These are phyloP conservation scores for Allophyes oxyacanthae DNA, from an alignment of 2,888 invertebrate species.

Conservation along the genomic window DNA sequence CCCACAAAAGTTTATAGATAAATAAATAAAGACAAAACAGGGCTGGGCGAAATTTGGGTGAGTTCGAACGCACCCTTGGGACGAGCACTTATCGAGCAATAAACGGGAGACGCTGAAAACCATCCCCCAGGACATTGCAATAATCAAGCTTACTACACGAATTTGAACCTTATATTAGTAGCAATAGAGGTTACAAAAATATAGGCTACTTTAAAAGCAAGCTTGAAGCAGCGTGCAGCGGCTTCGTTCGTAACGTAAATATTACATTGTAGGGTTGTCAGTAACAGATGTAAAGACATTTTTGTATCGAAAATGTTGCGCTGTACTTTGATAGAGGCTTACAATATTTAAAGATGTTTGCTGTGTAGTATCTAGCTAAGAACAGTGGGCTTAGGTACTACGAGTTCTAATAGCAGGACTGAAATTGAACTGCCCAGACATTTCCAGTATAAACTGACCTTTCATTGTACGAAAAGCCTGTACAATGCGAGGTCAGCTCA, in stretches of 20 bases:
- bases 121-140: slow-evolving; percentile 15
- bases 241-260: slow-evolving; percentile 12
- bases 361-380: no score
- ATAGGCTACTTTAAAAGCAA: not conserved
- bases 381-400: no score
- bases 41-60: slow-evolving; percentile 20
- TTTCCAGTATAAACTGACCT: no score
- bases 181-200: not conserved
- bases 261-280: slow-evolving; percentile 3
- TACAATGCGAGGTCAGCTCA: no score
- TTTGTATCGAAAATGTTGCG: no score
- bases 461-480: no score
- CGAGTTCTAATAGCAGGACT: no score
- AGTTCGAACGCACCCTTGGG: slow-evolving; percentile 45
- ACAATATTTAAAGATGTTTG: no score
- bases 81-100: slow-evolving; percentile 48
- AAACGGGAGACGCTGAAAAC: slow-evolving; percentile 49
- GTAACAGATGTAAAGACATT: slow-evolving; percentile 3
- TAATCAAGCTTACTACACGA: slow-evolving; percentile 13
- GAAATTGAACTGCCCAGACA: no score
- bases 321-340: no score
- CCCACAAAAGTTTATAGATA: slow-evolving; percentile 38
- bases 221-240: slow-evolving; percentile 4
- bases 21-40: slow-evolving; percentile 43
- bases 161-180: slow-evolving; percentile 13